phyloP scores from a whole-genome alignment of 2,797 vertebrate genomes.

The Coendou prehensilis region DNA sequence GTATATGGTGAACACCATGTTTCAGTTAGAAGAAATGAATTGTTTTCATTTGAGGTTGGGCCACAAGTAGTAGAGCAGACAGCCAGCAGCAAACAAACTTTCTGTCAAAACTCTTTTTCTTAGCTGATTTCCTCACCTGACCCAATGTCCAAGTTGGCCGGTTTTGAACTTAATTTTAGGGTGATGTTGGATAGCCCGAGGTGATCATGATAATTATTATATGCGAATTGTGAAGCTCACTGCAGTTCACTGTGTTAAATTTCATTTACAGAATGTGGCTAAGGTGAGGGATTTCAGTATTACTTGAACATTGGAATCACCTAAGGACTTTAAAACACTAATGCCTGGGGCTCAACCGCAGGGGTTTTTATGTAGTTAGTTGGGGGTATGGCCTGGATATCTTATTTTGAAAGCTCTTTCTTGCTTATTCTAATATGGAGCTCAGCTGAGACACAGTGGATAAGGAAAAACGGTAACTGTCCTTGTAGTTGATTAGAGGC shows the following conservation, averaged over 20 bases:
- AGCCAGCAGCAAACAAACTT: constrained; percentile 70
- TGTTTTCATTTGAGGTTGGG: constrained; percentile 77
- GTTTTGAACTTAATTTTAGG: constrained; percentile 60
- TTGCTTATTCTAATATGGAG: not conserved
- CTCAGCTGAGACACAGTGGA: not conserved
- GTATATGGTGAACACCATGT: constrained; percentile 47
- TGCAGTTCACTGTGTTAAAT: not conserved
- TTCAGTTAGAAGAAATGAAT: constrained; percentile 37
- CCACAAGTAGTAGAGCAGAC: constrained; percentile 63
- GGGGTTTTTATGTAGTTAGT: not conserved
- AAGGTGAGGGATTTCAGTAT: not conserved
- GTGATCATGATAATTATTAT: constrained; percentile 40
- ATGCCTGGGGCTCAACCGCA: not conserved
- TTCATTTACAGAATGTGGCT: not conserved
- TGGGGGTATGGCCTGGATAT: not conserved
- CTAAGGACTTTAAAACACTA: not conserved
- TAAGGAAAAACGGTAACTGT: not conserved
- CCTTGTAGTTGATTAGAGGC: not conserved
- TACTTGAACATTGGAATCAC: not conserved
- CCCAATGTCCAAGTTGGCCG: not conserved
- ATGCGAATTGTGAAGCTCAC: not conserved
- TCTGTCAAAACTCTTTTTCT: constrained; percentile 66
- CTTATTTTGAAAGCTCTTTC: constrained; percentile 3
- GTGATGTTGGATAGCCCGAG: not conserved
- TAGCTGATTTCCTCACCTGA: constrained; percentile 73